Evolutionary conservation across 92 coral and sea anemone genomes (phyloP), one percentile per base, ranked within the genome.

Genomic region (Heliopora coerulea): DNA sequence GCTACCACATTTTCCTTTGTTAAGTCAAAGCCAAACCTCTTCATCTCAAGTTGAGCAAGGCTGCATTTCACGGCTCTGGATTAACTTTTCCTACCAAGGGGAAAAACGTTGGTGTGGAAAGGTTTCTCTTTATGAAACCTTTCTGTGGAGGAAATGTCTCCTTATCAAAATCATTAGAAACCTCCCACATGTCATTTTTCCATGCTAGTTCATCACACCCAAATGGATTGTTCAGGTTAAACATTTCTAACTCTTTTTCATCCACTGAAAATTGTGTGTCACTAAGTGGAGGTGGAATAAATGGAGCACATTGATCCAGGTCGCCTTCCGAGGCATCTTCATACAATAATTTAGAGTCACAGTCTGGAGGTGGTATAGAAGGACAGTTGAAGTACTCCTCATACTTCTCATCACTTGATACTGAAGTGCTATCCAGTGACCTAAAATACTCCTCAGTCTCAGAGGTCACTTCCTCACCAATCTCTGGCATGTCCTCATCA

Each of bases 221-320:
- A 46, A 67, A 50, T 0, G 59, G 56, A n/a, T 35, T 42, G 62
- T 70, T 57, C 50, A 70, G 0, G 0, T 37, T 49, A 32, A 56
- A 21, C 49, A 70, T 52, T 20, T 52, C 63, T 31, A 70, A 19
- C 23, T 57, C 56, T 29, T 70, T 54, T 13, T 56, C 77, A 63
- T 81, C 86, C 74, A 90, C 58, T 19, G 78, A 23, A 28, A 56
- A 56, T n/a, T 56, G 88, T 1, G 95, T 73, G 62, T 95, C 96
- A 12, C 76, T 80, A 35, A 72, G 69, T 19, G 96, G 86, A 1
- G 89, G 89, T 20, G 99, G 99, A 48, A 95, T 95, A 75, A 90
- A 95, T 3, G 99, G 99, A 15, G 99, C 99, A 20, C 91, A 88
- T 14, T 91, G 89, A 0, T 87, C 83, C 20, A 83, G 75, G 79